These are phyloP conservation scores for Lasioglossum zephyrum DNA, from an alignment of 2,888 invertebrate genomes.

Conservation along the genomic window DNA sequence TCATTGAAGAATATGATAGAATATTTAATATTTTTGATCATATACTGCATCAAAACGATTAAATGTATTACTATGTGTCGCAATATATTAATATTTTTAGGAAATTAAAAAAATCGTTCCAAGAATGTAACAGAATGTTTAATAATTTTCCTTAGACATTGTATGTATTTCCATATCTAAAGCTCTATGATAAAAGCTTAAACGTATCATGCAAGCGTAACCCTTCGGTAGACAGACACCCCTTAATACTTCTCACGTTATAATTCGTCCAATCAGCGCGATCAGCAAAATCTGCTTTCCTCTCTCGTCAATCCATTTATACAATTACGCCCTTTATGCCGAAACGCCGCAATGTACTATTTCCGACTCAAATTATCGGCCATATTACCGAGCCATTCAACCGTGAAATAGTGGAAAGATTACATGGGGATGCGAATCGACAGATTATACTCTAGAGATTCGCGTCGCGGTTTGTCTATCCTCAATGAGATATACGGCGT, in stretches of 20 bases:
- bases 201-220: neutral
- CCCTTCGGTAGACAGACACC: neutral
- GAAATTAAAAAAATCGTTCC: neutral
- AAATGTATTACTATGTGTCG: too few relatives aligned
- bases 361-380: constrained; percentile 46
- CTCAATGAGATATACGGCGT: constrained; percentile 19
- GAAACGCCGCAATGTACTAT: constrained; percentile 27
- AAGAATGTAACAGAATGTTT: neutral
- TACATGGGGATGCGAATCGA: constrained; percentile 10
- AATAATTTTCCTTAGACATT: neutral
- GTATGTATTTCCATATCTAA: neutral
- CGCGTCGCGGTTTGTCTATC: constrained; percentile 26
- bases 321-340: constrained; percentile 37
- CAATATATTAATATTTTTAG: too few relatives aligned
- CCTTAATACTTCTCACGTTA: neutral
- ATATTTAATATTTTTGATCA: too few relatives aligned
- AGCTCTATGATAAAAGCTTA: neutral
- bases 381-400: constrained; percentile 44
- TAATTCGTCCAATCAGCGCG: constrained; percentile 11
- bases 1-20: too few relatives aligned
- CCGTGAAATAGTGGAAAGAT: constrained; percentile 50
- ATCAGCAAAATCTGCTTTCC: constrained; percentile 27
- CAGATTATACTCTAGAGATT: constrained; percentile 28
- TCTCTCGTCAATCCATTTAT: constrained; percentile 28
- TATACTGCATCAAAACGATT: too few relatives aligned